A percentile compares a stretch with the other conserved stretches of the same genome.
Evolutionary conservation across 2,113 vertebrate species (phyloP).

Genomic region (Mola mola): DNA sequence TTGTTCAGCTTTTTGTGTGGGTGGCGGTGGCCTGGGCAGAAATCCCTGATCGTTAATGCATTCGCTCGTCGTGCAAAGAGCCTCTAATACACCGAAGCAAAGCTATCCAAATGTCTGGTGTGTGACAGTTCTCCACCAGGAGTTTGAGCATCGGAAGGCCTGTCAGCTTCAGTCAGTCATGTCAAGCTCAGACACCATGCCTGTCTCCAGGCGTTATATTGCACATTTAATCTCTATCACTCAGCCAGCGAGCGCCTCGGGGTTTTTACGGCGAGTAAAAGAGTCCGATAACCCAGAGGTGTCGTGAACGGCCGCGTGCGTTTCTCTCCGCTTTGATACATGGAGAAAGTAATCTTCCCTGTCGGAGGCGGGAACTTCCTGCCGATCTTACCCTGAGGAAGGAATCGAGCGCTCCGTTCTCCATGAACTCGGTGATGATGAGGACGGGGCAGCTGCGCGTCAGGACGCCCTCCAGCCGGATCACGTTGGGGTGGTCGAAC

Average conservation of each 20-base stretch:
- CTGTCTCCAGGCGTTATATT: slow-evolving; percentile 68
- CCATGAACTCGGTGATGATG: slow-evolving; percentile 99
- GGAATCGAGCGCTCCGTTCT: slow-evolving; percentile 96
- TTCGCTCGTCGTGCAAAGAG: slow-evolving; percentile 48
- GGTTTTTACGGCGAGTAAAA: slow-evolving; percentile 67
- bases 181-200: slow-evolving; percentile 54
- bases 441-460: slow-evolving; percentile 97
- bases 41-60: slow-evolving; percentile 60
- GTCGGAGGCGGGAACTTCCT: slow-evolving; percentile 40
- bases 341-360: slow-evolving; percentile 52
- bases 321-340: slow-evolving; percentile 49
- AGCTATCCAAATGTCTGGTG: slow-evolving; percentile 57
- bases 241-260: slow-evolving; percentile 66
- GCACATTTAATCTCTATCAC: slow-evolving; percentile 75
- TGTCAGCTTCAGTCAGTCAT: slow-evolving; percentile 73
- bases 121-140: slow-evolving; percentile 63
- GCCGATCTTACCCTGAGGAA: slow-evolving; percentile 91
- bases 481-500: slow-evolving; percentile 99
- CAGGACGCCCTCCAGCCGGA: slow-evolving; percentile 96
- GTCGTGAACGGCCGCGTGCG: slow-evolving; percentile 46
- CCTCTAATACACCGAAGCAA: slow-evolving; percentile 47
- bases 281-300: slow-evolving; percentile 65
- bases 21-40: slow-evolving; percentile 42
- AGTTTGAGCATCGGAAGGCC: slow-evolving; percentile 50
- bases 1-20: slow-evolving; percentile 58